Evolutionary conservation across 2,888 invertebrate species (phyloP).

Genomic region (Brachyopa scutellaris): DNA sequence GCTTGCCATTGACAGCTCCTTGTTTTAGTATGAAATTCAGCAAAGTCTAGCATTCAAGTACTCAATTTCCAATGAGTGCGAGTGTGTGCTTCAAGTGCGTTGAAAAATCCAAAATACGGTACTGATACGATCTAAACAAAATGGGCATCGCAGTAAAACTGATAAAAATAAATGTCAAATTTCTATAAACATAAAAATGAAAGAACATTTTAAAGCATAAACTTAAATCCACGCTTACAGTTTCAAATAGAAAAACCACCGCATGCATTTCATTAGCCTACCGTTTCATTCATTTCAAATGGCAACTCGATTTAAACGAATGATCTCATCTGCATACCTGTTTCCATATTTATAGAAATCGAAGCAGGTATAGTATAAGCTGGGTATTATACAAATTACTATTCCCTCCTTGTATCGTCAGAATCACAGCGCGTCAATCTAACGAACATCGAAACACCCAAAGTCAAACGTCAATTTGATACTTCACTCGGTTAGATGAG

Average conservation of each 20-base stretch:
- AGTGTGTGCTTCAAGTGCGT: no score
- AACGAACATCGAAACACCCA: conserved; percentile 1
- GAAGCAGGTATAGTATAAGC: conserved; percentile 13
- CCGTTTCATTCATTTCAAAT: conserved; percentile 34
- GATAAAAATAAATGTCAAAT: not conserved
- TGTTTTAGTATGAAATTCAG: no score
- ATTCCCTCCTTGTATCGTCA: conserved; percentile 6
- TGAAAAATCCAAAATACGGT: no score
- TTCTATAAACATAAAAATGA: not conserved
- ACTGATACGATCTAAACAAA: no score
- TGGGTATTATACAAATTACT: conserved; percentile 6
- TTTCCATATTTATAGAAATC: conserved; percentile 33
- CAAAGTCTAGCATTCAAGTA: no score
- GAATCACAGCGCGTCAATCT: not conserved
- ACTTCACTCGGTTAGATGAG: not conserved
- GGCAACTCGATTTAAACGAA: conserved; percentile 48
- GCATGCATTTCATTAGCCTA: not conserved
- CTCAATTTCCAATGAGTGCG: no score
- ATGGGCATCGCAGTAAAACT: no score
- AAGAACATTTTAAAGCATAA: no score
- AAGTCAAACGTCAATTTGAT: not conserved
- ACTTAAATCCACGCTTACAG: not conserved
- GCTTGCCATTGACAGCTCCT: no score
- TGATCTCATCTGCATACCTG: conserved; percentile 66
- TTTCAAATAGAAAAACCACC: not conserved